Evolutionary conservation across 1,140 invertebrate species (phyloP).

Genomic region (Philotrypesis tridentata): DNA sequence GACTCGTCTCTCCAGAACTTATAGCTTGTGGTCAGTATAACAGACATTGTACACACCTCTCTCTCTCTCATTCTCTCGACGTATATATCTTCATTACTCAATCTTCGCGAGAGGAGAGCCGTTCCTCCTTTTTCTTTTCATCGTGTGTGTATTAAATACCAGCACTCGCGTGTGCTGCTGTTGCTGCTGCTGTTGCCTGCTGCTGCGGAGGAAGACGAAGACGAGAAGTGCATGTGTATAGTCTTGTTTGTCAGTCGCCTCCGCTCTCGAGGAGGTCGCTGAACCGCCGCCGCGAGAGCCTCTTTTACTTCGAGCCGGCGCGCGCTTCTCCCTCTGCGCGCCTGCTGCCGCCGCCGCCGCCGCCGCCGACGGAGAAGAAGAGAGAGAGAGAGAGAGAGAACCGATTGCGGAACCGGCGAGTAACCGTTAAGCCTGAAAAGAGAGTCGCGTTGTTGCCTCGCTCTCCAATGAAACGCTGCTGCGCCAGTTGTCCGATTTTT

Average conservation of each 20-base stretch:
- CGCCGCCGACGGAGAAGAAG: slow-evolving; percentile 60
- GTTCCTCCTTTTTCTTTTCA: too few relatives aligned
- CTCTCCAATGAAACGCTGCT: slow-evolving; percentile 27
- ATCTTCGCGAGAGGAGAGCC: too few relatives aligned
- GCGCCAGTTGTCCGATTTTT: slow-evolving; percentile 19
- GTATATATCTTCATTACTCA: background rate
- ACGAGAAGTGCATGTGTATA: background rate
- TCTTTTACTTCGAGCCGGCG: slow-evolving; percentile 48
- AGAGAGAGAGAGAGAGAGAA: slow-evolving; percentile 46
- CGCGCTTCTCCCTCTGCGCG: slow-evolving; percentile 55
- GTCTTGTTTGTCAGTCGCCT: background rate
- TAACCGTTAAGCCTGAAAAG: slow-evolving; percentile 64
- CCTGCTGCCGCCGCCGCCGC: too few relatives aligned
- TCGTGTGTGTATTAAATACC: too few relatives aligned
- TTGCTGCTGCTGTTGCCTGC: too few relatives aligned
- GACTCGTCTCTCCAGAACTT: slow-evolving; percentile 86
- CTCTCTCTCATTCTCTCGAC: slow-evolving; percentile 9
- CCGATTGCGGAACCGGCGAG: slow-evolving; percentile 62
- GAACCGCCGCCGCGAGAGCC: slow-evolving; percentile 58
- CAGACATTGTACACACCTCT: background rate
- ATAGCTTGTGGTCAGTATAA: slow-evolving; percentile 82
- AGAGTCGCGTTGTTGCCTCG: slow-evolving; percentile 32
- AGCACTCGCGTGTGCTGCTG: too few relatives aligned
- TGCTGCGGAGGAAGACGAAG: background rate
- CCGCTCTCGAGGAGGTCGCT: slow-evolving; percentile 61